Evolutionary conservation across 2,113 vertebrate genomes (phyloP).

Genomic region (Gallinago paraguaiae): DNA sequence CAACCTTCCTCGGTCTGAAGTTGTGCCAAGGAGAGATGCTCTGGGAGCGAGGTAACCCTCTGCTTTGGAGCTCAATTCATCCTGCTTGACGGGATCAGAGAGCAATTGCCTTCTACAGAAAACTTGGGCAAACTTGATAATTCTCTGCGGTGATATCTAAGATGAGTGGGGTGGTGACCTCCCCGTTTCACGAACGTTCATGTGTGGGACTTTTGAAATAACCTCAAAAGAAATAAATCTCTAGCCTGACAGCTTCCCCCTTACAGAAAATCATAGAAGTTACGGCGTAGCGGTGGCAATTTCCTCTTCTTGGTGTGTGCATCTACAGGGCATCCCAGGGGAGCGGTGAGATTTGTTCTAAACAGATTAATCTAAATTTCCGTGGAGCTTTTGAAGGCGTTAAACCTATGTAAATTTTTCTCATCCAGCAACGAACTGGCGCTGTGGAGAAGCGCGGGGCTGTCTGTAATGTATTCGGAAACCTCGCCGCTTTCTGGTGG

Average conservation of each 20-base stretch:
- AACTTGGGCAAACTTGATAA: neutral
- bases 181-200: neutral
- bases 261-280: neutral
- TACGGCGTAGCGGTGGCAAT: neutral
- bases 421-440: conserved; percentile 22
- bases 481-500: conserved; percentile 8
- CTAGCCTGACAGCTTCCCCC: neutral
- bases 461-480: conserved; percentile 26
- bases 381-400: neutral
- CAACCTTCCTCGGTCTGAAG: neutral
- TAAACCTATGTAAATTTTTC: conserved; percentile 38
- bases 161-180: neutral
- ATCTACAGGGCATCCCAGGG: conserved; percentile 1
- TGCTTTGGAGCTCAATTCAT: neutral
- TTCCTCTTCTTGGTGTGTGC: neutral
- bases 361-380: conserved; percentile 37
- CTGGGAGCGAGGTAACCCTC: neutral
- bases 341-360: neutral
- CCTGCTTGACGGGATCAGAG: neutral
- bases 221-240: neutral
- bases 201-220: neutral
- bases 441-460: neutral
- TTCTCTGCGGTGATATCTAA: neutral
- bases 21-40: neutral
- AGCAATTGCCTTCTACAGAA: neutral